These are phyloP conservation scores for Heliconius nattereri DNA, from an alignment of 1,140 invertebrate genomes.

Conservation along the genomic window DNA sequence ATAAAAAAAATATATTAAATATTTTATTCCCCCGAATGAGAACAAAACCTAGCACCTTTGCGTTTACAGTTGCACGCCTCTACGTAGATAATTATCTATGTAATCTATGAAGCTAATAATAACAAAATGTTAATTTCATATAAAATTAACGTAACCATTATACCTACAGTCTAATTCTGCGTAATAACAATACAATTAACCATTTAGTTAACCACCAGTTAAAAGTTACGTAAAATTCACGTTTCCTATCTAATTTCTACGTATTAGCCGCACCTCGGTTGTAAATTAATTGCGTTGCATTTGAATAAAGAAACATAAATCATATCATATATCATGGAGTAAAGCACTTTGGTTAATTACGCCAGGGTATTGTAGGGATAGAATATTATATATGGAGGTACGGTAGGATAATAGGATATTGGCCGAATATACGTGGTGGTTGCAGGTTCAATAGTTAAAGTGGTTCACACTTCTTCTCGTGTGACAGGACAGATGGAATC, in stretches of 20 bases:
- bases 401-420: background rate
- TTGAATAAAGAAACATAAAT: slow-evolving; percentile 4
- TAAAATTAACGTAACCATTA: background rate
- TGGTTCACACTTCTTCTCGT: background rate
- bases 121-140: no score
- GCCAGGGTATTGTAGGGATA: background rate
- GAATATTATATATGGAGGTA: background rate
- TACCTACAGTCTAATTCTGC: background rate
- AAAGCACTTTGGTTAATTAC: background rate
- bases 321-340: slow-evolving; percentile 1
- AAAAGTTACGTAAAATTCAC: background rate
- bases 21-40: no score
- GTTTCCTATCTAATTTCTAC: slow-evolving; percentile 4
- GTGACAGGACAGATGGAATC: background rate
- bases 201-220: slow-evolving; percentile 2
- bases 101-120: no score
- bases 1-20: no score
- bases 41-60: no score
- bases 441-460: background rate
- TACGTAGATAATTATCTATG: no score
- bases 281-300: background rate
- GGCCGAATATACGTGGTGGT: background rate
- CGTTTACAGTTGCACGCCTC: no score
- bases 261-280: background rate
- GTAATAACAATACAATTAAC: background rate